Conservation (phyloP, 2,113 vertebrate species). For the Deroptyus accipitrinus region DNA sequence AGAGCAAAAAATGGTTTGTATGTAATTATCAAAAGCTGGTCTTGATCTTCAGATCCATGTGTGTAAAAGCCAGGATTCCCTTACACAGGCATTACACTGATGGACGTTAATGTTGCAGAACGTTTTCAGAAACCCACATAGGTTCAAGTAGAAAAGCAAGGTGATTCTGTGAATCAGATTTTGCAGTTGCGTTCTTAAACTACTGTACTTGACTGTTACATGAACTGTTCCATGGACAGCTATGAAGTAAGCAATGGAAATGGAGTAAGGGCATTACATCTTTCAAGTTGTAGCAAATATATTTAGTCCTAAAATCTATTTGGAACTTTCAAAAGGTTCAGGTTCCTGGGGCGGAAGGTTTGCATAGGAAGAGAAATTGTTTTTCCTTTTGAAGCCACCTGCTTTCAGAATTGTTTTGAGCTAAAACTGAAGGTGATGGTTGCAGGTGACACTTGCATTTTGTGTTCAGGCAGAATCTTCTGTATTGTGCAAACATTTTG, state of each 20-base stretch:
- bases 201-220: conserved; percentile 61
- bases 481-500: conserved; percentile 26
- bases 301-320: conserved; percentile 32
- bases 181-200: conserved; percentile 52
- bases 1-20: conserved; percentile 13
- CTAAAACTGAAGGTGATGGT: background rate
- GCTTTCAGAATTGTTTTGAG: conserved; percentile 10
- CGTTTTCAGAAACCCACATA: conserved; percentile 8
- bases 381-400: background rate
- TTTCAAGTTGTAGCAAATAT: conserved; percentile 56
- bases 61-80: conserved; percentile 25
- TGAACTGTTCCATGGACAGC: conserved; percentile 32
- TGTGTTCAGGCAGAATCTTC: conserved; percentile 52
- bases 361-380: conserved; percentile 23
- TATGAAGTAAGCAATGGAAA: conserved; percentile 54
- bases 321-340: background rate
- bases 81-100: background rate
- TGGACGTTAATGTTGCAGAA: background rate
- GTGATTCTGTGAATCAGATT: conserved; percentile 63
- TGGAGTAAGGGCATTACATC: conserved; percentile 46
- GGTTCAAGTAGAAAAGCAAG: conserved; percentile 31
- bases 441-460: conserved; percentile 43
- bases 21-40: conserved; percentile 28
- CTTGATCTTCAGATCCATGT: background rate
- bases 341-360: conserved; percentile 44